Conservation (phyloP, 2,113 vertebrate genomes). For the Poecile atricapillus region DNA sequence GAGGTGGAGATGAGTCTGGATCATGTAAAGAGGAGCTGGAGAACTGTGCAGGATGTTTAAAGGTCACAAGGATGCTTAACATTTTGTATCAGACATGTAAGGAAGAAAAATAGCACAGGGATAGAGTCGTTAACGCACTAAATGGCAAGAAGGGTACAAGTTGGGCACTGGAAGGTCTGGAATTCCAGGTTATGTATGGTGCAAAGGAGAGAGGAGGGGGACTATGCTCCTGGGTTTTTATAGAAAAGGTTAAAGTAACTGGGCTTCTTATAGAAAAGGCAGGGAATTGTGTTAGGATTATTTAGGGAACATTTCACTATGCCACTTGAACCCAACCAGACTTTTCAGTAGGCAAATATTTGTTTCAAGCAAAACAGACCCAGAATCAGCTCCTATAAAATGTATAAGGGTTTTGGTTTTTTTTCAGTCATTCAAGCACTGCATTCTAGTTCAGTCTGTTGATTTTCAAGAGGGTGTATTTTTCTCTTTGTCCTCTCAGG, state of each 20-base stretch:
- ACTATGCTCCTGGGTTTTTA: background rate
- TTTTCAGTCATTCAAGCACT: background rate
- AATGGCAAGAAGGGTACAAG: background rate
- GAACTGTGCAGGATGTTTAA: conserved; percentile 7
- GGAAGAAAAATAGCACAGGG: background rate
- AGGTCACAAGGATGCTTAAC: conserved; percentile 17
- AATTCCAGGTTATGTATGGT: background rate
- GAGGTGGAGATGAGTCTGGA: conserved; percentile 29
- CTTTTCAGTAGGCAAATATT: background rate
- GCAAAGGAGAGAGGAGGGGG: background rate
- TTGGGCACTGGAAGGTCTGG: background rate
- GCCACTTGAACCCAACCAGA: background rate
- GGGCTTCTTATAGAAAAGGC: background rate
- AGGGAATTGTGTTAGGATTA: background rate
- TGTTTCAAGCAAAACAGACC: background rate
- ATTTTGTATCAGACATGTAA: background rate
- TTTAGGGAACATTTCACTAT: background rate
- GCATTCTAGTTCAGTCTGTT: background rate
- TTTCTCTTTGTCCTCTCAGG: background rate
- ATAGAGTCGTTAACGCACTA: background rate
- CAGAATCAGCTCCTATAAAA: background rate
- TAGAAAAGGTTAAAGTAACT: background rate
- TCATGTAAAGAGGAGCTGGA: background rate
- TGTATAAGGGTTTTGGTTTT: background rate
- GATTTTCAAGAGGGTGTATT: background rate